phyloP scores from a whole-genome alignment of 2,888 invertebrate species.

The Operophtera brumata region DNA sequence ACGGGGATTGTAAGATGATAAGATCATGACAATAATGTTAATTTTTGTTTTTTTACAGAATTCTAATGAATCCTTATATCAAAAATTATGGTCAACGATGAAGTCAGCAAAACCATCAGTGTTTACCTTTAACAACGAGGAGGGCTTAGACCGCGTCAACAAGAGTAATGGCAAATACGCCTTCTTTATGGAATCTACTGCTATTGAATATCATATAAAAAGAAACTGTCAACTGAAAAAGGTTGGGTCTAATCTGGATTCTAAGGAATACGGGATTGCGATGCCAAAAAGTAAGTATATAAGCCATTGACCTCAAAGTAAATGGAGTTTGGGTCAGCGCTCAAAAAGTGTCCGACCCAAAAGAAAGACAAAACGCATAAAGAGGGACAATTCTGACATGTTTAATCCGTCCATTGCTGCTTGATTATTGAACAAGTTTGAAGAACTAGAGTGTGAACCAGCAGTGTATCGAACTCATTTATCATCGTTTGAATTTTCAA shows the following conservation, averaged over 20 bases:
- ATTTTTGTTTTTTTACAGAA: slow-evolving; percentile 72
- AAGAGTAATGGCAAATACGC: slow-evolving; percentile 90
- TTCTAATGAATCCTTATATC: slow-evolving; percentile 91
- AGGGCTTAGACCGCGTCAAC: slow-evolving; percentile 91
- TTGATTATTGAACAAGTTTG: too few relatives aligned
- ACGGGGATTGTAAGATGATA: too few relatives aligned
- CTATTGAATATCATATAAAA: slow-evolving; percentile 93
- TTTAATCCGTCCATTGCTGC: too few relatives aligned
- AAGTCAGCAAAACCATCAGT: slow-evolving; percentile 88
- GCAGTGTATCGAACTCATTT: too few relatives aligned
- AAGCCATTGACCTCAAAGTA: too few relatives aligned
- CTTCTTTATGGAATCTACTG: slow-evolving; percentile 97
- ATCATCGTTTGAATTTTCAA: too few relatives aligned
- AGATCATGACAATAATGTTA: not conserved
- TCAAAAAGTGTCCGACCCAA: too few relatives aligned
- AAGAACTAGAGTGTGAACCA: too few relatives aligned
- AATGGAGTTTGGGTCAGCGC: too few relatives aligned
- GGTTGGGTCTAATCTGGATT: slow-evolving; percentile 90
- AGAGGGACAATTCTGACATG: too few relatives aligned
- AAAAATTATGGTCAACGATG: slow-evolving; percentile 96
- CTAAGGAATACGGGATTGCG: slow-evolving; percentile 91
- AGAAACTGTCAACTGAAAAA: slow-evolving; percentile 89
- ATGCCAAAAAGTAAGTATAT: slow-evolving; percentile 88
- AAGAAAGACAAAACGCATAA: too few relatives aligned
- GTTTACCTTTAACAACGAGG: slow-evolving; percentile 88